Evolutionary conservation across 1,140 invertebrate species (phyloP).

Genomic region (Drosophila teissieri): DNA sequence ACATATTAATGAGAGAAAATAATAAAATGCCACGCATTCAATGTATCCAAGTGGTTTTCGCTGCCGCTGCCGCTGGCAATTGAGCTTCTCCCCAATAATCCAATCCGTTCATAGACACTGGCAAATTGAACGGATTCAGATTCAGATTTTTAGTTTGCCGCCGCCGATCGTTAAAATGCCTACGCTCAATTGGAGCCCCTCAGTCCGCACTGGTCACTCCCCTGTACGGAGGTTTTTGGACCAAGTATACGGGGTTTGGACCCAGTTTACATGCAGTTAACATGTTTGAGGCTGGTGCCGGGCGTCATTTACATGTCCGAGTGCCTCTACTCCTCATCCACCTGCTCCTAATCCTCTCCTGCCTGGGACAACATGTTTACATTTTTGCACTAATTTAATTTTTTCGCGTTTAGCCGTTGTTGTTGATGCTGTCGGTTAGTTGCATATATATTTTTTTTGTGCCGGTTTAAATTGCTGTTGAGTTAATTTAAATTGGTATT

Average conservation of each 20-base stretch:
- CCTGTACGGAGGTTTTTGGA: background rate
- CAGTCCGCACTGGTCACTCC: slow-evolving; percentile 23
- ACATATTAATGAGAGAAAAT: background rate
- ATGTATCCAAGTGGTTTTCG: slow-evolving; percentile 21
- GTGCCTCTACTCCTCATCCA: slow-evolving; percentile 54
- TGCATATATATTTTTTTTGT: slow-evolving; percentile 42
- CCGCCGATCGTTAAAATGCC: slow-evolving; percentile 56
- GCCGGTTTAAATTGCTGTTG: slow-evolving; percentile 77
- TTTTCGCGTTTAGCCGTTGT: slow-evolving; percentile 59
- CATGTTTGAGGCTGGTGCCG: slow-evolving; percentile 75
- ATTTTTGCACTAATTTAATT: slow-evolving; percentile 83
- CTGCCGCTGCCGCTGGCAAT: slow-evolving; percentile 28
- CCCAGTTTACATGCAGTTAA: slow-evolving; percentile 74
- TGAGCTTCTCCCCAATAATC: slow-evolving; percentile 34
- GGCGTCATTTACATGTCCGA: slow-evolving; percentile 79
- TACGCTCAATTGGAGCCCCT: slow-evolving; percentile 41
- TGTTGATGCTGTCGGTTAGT: slow-evolving; percentile 55
- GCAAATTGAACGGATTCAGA: slow-evolving; percentile 46
- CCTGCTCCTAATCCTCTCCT: slow-evolving; percentile 17
- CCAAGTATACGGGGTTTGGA: slow-evolving; percentile 6
- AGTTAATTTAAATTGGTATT: slow-evolving; percentile 83
- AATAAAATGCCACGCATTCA: slow-evolving; percentile 11
- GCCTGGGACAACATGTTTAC: slow-evolving; percentile 74
- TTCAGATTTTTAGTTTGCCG: slow-evolving; percentile 18
- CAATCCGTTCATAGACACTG: slow-evolving; percentile 47